Percentiles rank a stretch among this genome's conserved stretches.
These are phyloP conservation scores for Lithosia quadra DNA, from an alignment of 2,888 invertebrate genomes.

Conservation along the genomic window DNA sequence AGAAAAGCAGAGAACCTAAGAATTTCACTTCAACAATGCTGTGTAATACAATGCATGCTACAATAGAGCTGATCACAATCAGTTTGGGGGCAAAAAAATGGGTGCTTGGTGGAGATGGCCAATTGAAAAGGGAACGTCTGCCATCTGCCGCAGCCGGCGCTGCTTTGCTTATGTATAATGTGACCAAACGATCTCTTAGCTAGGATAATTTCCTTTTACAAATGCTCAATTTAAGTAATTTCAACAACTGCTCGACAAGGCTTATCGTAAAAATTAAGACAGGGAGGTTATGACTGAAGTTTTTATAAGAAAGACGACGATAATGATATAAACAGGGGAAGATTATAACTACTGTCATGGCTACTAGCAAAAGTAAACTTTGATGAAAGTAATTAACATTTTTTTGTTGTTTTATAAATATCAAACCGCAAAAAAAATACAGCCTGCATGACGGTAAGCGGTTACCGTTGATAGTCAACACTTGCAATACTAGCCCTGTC, in stretches of 20 bases:
- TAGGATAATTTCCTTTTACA: slow-evolving; percentile 50
- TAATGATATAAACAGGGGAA: not conserved
- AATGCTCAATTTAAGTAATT: slow-evolving; percentile 38
- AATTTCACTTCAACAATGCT: slow-evolving; percentile 75
- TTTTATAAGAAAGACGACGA: slow-evolving; percentile 13
- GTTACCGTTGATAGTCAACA: not conserved
- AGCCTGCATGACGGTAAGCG: not conserved
- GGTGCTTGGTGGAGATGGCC: slow-evolving; percentile 71
- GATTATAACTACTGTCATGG: not conserved
- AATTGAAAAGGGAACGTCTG: slow-evolving; percentile 80
- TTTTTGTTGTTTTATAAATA: too few relatives aligned
- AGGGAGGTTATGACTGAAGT: slow-evolving; percentile 53
- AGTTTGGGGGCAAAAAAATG: slow-evolving; percentile 72
- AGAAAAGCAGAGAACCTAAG: slow-evolving; percentile 69
- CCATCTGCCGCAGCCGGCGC: slow-evolving; percentile 81
- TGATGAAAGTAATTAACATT: not conserved
- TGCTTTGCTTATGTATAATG: slow-evolving; percentile 56
- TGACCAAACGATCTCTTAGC: slow-evolving; percentile 62
- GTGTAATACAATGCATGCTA: slow-evolving; percentile 69
- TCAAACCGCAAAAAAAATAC: not conserved
- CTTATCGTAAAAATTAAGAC: slow-evolving; percentile 54
- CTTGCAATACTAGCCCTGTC: not conserved
- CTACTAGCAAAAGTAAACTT: not conserved
- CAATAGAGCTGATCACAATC: slow-evolving; percentile 80
- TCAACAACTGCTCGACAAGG: slow-evolving; percentile 38